These are phyloP conservation scores for Erannis defoliaria DNA, from an alignment of 2,888 invertebrate species.

Conservation along the genomic window DNA sequence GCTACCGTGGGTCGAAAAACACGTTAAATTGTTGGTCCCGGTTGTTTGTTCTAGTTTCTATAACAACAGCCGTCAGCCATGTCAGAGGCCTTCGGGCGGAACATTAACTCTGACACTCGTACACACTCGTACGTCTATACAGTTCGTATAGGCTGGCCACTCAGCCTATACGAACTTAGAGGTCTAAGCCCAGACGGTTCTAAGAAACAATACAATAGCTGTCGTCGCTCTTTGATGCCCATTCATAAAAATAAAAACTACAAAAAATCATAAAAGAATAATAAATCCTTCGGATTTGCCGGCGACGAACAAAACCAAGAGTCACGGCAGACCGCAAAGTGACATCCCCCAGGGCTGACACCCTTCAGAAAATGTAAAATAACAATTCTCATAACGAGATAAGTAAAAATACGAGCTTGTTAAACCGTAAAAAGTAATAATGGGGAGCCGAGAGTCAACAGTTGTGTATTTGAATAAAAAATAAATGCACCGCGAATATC, in stretches of 20 bases:
- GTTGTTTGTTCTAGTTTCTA: no score
- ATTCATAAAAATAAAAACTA: conserved; percentile 34
- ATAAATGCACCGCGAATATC: conserved; percentile 70
- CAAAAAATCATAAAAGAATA: conserved; percentile 23
- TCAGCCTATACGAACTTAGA: no score
- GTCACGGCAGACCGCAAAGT: conserved; percentile 44
- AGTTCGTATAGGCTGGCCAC: no score
- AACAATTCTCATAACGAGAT: conserved; percentile 83
- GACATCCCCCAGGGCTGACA: conserved; percentile 59
- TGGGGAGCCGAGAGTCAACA: conserved; percentile 83
- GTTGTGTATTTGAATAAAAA: conserved; percentile 63
- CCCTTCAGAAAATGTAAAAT: conserved; percentile 73
- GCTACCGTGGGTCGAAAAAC: no score
- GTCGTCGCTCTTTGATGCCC: conserved; percentile 25
- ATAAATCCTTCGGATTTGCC: conserved; percentile 29
- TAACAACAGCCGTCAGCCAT: no score
- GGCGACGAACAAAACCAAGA: conserved; percentile 38
- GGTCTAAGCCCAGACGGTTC: not conserved
- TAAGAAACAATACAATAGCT: conserved; percentile 25
- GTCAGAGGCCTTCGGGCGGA: no score
- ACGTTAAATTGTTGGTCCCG: no score
- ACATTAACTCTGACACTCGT: no score
- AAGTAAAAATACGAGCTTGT: conserved; percentile 85
- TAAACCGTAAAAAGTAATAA: conserved; percentile 86
- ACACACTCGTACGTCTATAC: no score